phyloP scores from a whole-genome alignment of 2,797 vertebrate genomes.

The Mus caroli region DNA sequence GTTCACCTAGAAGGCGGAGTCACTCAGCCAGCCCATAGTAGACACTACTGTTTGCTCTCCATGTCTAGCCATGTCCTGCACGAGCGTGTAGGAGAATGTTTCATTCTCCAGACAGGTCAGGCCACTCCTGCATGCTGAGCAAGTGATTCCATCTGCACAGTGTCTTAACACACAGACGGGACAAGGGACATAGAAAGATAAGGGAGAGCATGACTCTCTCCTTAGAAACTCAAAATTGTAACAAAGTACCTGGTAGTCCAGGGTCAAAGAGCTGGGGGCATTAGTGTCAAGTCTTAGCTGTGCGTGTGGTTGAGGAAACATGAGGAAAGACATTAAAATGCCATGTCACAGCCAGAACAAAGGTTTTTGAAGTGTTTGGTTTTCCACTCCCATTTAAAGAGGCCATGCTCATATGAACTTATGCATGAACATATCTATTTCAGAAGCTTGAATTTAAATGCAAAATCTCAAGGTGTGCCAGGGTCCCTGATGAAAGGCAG shows the following conservation, averaged over 20 bases:
- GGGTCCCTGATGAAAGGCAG: not conserved
- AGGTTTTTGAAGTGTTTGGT: conserved; percentile 34
- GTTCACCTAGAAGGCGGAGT: not conserved
- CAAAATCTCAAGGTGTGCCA: conserved; percentile 18
- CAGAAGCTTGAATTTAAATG: conserved; percentile 15
- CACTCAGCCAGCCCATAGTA: not conserved
- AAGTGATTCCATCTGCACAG: not conserved
- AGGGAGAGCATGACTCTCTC: not conserved
- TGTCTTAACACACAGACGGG: not conserved
- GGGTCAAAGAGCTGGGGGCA: conserved; percentile 18
- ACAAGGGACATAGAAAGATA: not conserved
- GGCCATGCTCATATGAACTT: not conserved
- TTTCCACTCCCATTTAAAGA: conserved; percentile 26
- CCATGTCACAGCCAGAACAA: not conserved
- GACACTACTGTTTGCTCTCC: not conserved
- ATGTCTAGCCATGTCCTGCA: not conserved
- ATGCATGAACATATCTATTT: conserved; percentile 27
- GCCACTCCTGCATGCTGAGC: not conserved
- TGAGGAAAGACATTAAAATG: conserved; percentile 32
- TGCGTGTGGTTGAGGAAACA: not conserved
- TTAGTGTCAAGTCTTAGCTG: conserved; percentile 10
- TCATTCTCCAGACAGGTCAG: not conserved
- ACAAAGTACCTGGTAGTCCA: not conserved
- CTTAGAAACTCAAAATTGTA: conserved; percentile 24
- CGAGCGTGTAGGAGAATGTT: not conserved